phyloP scores from a whole-genome alignment of 1,140 invertebrate species.

The Diachasmimorpha longicaudata region DNA sequence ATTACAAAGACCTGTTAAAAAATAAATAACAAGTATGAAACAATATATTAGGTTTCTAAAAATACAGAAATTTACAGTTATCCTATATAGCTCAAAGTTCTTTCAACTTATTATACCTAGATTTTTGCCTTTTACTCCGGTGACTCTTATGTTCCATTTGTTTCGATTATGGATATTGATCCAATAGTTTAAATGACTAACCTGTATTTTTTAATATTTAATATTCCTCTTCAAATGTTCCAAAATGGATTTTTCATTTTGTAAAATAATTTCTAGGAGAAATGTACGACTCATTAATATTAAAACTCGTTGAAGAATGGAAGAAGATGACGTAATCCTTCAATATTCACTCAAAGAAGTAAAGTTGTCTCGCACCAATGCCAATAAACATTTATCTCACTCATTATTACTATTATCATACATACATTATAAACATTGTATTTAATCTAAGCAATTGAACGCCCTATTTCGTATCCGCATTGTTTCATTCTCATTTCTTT shows the following conservation, averaged over 20 bases:
- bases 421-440: conserved; percentile 17
- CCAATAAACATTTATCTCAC: conserved; percentile 15
- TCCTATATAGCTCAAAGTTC: conserved; percentile 20
- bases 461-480: not conserved
- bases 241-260: not conserved
- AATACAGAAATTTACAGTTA: conserved; percentile 46
- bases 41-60: conserved; percentile 38
- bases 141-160: not conserved
- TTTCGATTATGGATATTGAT: not conserved
- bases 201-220: not conserved
- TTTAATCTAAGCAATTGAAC: conserved; percentile 16
- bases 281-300: not conserved
- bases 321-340: not conserved
- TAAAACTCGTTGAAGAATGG: not conserved
- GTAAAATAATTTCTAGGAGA: not conserved
- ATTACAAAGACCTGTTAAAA: conserved; percentile 30
- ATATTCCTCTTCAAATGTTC: not conserved
- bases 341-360: not conserved
- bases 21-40: conserved; percentile 52
- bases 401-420: conserved; percentile 19
- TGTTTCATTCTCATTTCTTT: not conserved
- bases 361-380: not conserved
- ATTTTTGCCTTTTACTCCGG: not conserved
- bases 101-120: not conserved
- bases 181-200: not conserved